These are phyloP conservation scores for Papilio helenus DNA, from an alignment of 1,140 invertebrate species.

Conservation along the genomic window DNA sequence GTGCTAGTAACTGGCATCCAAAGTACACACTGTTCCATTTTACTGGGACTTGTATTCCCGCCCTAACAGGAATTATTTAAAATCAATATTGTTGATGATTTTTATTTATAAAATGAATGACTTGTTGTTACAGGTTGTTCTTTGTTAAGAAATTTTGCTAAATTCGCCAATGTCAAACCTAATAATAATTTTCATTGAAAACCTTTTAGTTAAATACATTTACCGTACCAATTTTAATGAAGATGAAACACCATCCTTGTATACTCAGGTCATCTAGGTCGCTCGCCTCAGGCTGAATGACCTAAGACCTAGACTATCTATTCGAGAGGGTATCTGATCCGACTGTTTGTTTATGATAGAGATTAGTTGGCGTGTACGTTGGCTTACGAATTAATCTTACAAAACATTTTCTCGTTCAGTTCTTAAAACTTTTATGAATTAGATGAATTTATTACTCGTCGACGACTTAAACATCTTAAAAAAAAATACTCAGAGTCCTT, in stretches of 20 bases:
- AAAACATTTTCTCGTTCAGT: background rate
- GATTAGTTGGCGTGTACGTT: conserved; percentile 27
- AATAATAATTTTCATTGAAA: background rate
- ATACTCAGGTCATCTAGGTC: conserved; percentile 28
- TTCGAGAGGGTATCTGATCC: conserved; percentile 33
- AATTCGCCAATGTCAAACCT: background rate
- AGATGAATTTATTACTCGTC: too few species aligned
- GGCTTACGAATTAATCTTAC: conserved; percentile 20
- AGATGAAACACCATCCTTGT: conserved; percentile 17
- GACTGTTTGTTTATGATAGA: conserved; percentile 32
- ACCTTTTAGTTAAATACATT: background rate
- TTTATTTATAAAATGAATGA: too few species aligned
- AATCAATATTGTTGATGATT: background rate
- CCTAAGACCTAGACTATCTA: conserved; percentile 36
- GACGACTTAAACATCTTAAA: too few species aligned
- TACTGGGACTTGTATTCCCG: too few species aligned
- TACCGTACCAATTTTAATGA: conserved; percentile 16
- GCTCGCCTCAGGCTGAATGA: conserved; percentile 27
- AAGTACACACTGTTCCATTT: too few species aligned
- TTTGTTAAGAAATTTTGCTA: too few species aligned
- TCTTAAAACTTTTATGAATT: background rate
- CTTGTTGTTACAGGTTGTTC: too few species aligned
- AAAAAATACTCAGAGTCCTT: background rate
- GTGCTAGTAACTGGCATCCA: too few species aligned
- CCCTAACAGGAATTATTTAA: background rate